Evolutionary conservation across 1,140 invertebrate genomes (phyloP).

Genomic region (Caerostris darwini): DNA sequence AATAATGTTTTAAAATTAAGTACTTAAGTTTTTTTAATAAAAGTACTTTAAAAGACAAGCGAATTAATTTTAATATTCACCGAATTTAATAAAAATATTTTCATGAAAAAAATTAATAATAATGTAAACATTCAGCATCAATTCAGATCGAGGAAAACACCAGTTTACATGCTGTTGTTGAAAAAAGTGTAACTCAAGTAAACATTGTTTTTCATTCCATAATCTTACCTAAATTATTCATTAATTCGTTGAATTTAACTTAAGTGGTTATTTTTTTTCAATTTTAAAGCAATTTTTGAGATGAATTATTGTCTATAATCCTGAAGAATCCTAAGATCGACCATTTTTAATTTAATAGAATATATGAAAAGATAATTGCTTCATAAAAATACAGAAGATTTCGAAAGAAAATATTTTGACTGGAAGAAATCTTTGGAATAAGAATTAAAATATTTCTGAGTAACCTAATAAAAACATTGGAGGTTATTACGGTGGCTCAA

Average conservation of each 20-base stretch:
- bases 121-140: no score
- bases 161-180: no score
- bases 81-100: no score
- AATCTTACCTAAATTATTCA: not conserved
- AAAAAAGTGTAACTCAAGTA: no score
- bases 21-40: no score
- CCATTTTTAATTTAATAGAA: not conserved
- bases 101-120: no score
- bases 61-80: no score
- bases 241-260: not conserved
- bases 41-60: no score
- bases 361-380: not conserved
- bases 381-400: not conserved
- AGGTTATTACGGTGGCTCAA: not conserved
- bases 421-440: not conserved
- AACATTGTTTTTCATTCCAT: not conserved
- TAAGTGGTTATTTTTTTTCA: no score
- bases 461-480: constrained; percentile 30
- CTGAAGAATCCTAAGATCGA: not conserved
- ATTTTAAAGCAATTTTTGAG: no score
- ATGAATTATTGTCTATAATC: not conserved
- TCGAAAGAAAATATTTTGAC: not conserved
- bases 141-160: no score
- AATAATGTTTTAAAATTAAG: no score
- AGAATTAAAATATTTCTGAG: not conserved